Percentiles rank a stretch among this genome's conserved stretches.
These are phyloP conservation scores for Dendropsophus ebraccatus DNA, from an alignment of 2,113 vertebrate genomes.

Conservation along the genomic window DNA sequence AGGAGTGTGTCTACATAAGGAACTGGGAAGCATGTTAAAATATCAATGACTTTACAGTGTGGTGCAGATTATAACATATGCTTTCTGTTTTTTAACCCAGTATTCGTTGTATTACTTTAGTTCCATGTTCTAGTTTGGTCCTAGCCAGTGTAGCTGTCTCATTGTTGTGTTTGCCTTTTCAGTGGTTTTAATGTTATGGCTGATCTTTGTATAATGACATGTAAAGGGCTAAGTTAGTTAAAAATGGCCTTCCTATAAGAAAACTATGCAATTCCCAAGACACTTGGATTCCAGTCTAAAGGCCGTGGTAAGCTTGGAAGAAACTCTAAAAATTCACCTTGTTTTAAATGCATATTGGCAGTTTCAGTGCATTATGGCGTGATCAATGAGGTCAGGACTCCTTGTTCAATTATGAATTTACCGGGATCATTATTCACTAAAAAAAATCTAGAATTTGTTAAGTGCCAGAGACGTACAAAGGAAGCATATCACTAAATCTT, in stretches of 20 bases:
- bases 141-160: no score
- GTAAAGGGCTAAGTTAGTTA: background rate
- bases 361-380: constrained; percentile 40
- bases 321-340: constrained; percentile 25
- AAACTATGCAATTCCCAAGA: background rate
- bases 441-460: constrained; percentile 46
- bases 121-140: no score
- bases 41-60: no score
- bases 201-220: background rate
- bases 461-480: constrained; percentile 42
- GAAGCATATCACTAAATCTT: constrained; percentile 55
- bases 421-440: constrained; percentile 54
- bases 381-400: constrained; percentile 55
- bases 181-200: no score
- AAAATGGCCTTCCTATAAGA: background rate
- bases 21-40: no score
- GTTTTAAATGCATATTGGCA: constrained; percentile 51
- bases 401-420: constrained; percentile 56
- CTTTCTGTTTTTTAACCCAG: no score
- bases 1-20: no score
- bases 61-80: no score
- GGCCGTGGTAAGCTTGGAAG: background rate
- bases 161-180: no score
- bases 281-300: background rate
- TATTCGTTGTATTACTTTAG: no score